These are phyloP conservation scores for Tragelaphus buxtoni DNA, from an alignment of 2,113 vertebrate species.

Conservation along the genomic window DNA sequence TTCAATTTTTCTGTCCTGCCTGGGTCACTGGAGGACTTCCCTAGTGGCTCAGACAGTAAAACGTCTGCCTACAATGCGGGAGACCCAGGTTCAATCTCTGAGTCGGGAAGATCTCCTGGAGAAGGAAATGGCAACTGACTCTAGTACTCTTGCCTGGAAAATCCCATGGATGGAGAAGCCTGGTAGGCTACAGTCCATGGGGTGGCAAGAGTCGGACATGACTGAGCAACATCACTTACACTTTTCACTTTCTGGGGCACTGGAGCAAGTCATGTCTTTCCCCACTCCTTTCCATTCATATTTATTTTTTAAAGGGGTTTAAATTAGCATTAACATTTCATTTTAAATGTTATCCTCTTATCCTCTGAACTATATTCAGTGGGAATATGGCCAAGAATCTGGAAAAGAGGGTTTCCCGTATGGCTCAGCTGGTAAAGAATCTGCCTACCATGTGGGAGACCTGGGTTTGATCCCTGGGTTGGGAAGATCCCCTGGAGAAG, in stretches of 20 bases:
- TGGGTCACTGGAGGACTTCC: not conserved
- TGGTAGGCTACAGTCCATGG: too few relatives aligned
- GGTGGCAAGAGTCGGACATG: not conserved
- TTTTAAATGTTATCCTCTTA: not conserved
- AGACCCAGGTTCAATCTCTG: too few relatives aligned
- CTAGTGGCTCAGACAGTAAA: too few relatives aligned
- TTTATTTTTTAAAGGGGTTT: slow-evolving; percentile 23
- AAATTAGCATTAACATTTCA: slow-evolving; percentile 23
- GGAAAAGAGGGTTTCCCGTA: not conserved
- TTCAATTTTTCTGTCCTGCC: not conserved
- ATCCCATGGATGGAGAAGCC: too few relatives aligned
- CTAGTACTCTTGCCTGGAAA: too few relatives aligned
- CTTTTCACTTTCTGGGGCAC: not conserved
- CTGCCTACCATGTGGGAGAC: not conserved
- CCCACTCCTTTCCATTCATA: not conserved
- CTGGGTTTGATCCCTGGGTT: not conserved
- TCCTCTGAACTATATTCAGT: not conserved
- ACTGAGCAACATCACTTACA: not conserved
- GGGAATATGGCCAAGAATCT: not conserved
- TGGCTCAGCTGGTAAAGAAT: not conserved
- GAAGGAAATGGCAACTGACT: too few relatives aligned
- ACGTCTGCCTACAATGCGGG: too few relatives aligned
- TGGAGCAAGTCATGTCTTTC: not conserved
- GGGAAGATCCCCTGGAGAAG: not conserved
- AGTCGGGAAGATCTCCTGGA: too few relatives aligned